phyloP scores from a whole-genome alignment of 2,797 vertebrate genomes.

The Chelon labrosus region DNA sequence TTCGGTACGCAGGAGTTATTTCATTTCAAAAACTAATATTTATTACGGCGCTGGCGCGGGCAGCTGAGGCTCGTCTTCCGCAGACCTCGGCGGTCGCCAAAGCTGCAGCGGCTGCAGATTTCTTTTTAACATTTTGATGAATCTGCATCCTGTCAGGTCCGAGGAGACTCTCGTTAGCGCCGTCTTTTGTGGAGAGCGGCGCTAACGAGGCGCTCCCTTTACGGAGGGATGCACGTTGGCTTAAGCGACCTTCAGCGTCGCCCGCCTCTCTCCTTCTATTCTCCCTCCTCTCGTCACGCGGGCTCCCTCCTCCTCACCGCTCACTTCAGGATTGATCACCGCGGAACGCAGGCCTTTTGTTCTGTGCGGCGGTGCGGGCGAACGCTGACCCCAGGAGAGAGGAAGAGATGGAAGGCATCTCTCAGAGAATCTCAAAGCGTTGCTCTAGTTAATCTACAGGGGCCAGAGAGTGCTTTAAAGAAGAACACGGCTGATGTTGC shows the following conservation, averaged over 20 bases:
- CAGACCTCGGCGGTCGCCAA: slow-evolving; percentile 21
- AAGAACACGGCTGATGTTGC: slow-evolving; percentile 20
- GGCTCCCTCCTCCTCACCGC: slow-evolving; percentile 45
- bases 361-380: slow-evolving; percentile 56
- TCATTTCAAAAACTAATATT: slow-evolving; percentile 33
- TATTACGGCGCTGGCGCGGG: slow-evolving; percentile 27
- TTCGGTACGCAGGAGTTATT: no score
- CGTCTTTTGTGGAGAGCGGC: slow-evolving; percentile 6
- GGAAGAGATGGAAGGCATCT: slow-evolving; percentile 50
- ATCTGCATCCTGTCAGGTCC: slow-evolving; percentile 51
- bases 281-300: slow-evolving; percentile 30
- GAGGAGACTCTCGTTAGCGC: slow-evolving; percentile 28
- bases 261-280: slow-evolving; percentile 6
- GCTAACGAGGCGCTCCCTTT: slow-evolving; percentile 30
- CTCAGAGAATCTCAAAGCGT: slow-evolving; percentile 59
- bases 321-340: slow-evolving; percentile 78
- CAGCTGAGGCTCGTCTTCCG: neutral
- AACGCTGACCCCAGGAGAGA: slow-evolving; percentile 64
- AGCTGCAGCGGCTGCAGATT: slow-evolving; percentile 12
- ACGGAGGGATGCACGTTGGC: neutral
- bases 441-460: slow-evolving; percentile 51
- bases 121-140: slow-evolving; percentile 58
- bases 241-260: slow-evolving; percentile 59
- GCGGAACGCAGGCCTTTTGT: slow-evolving; percentile 71
- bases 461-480: slow-evolving; percentile 29